These are phyloP conservation scores for Apamea monoglypha DNA, from an alignment of 2,888 invertebrate species.

Conservation along the genomic window DNA sequence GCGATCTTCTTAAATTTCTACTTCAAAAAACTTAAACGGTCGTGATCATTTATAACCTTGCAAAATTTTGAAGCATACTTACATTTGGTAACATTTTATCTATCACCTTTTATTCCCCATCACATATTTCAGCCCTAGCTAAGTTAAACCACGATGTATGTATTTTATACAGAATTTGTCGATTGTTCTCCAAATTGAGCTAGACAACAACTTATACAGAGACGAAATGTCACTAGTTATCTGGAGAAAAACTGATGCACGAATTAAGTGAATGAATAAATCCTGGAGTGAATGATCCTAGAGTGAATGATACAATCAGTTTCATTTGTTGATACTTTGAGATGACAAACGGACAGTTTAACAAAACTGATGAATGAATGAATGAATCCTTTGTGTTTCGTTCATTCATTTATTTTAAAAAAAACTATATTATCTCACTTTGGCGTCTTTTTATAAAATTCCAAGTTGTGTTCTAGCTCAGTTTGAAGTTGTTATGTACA, in stretches of 20 bases:
- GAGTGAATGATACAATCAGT: constrained; percentile 2
- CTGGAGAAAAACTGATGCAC: not conserved
- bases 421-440: not conserved
- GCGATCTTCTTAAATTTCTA: not conserved
- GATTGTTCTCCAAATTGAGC: constrained; percentile 44
- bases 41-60: not conserved
- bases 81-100: not conserved
- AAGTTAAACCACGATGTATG: constrained; percentile 27
- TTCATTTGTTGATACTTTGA: not conserved
- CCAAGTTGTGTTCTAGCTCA: constrained; percentile 28
- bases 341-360: not conserved
- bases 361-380: not conserved
- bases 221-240: not conserved
- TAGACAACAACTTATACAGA: not conserved
- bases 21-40: not conserved
- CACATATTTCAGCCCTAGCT: constrained; percentile 34
- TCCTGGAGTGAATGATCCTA: not conserved
- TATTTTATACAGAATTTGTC: constrained; percentile 38
- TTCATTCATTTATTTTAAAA: not conserved
- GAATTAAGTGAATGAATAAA: constrained; percentile 10
- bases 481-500: constrained; percentile 39
- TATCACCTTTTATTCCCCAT: constrained; percentile 37
- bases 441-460: not conserved
- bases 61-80: not conserved
- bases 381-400: not conserved